A percentile compares a stretch with the other conserved stretches of the same genome.
Conservation (phyloP, 2,113 vertebrate genomes). For the Puntigrus tetrazona region DNA sequence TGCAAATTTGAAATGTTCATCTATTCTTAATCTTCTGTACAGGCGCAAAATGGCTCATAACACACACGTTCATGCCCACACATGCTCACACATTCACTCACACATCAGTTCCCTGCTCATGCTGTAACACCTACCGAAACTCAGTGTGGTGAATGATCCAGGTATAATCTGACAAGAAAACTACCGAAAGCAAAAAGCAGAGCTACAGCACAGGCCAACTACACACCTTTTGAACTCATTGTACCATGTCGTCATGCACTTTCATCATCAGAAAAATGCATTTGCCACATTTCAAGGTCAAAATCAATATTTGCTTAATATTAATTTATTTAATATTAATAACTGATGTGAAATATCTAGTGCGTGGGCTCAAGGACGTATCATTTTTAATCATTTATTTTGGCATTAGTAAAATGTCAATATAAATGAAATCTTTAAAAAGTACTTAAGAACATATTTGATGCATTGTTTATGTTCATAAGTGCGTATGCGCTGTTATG, state of each 20-base stretch:
- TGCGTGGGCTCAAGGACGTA: background rate
- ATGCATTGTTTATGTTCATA: no score
- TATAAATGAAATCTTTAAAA: background rate
- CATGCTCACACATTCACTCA: slow-evolving; percentile 16
- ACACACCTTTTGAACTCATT: background rate
- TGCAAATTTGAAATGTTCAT: background rate
- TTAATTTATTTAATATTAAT: background rate
- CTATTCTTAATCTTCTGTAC: background rate
- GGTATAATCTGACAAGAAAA: background rate
- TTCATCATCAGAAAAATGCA: background rate
- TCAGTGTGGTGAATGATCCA: slow-evolving; percentile 1
- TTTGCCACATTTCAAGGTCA: background rate
- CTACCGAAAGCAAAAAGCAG: background rate
- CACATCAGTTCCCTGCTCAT: background rate
- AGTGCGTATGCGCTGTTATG: no score
- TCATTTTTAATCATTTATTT: background rate
- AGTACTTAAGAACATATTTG: no score
- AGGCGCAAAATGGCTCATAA: background rate
- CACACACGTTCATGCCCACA: background rate
- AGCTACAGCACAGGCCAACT: background rate
- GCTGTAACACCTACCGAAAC: background rate
- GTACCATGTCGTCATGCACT: background rate
- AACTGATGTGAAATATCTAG: background rate
- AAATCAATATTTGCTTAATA: background rate
- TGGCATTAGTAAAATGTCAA: background rate